Conservation (phyloP, 2,888 invertebrate species). For the Mythimna lalbum region DNA sequence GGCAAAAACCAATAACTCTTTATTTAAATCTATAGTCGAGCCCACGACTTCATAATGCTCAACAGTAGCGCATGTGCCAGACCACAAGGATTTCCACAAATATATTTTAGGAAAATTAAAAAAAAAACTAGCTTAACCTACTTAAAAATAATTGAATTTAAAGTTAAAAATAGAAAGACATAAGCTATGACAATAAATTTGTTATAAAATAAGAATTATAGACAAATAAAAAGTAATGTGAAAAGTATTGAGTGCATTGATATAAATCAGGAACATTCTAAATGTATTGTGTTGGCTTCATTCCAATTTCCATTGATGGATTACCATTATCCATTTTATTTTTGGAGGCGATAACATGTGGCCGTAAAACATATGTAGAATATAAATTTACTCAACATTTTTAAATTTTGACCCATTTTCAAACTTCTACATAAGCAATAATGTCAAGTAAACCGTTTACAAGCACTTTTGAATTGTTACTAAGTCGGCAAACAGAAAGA, state of each 20-base stretch:
- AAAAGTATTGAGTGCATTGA: background rate
- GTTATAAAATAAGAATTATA: background rate
- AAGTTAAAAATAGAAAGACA: background rate
- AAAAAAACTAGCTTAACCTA: too few relatives aligned
- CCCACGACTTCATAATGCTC: too few relatives aligned
- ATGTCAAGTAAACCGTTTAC: too few relatives aligned
- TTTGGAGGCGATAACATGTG: constrained; percentile 3
- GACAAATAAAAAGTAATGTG: background rate
- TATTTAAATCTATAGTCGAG: too few relatives aligned
- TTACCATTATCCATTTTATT: constrained; percentile 14
- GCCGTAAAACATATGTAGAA: background rate
- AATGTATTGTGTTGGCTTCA: constrained; percentile 24
- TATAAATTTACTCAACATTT: background rate
- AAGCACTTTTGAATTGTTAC: too few relatives aligned
- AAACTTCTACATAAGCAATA: too few relatives aligned
- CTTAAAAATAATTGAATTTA: too few relatives aligned
- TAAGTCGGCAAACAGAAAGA: too few relatives aligned
- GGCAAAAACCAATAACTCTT: too few relatives aligned
- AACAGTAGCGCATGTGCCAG: too few relatives aligned
- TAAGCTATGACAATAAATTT: background rate
- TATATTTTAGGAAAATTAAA: too few relatives aligned
- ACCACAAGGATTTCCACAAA: too few relatives aligned
- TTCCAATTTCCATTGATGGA: constrained; percentile 2
- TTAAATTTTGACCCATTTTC: background rate
- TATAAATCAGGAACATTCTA: constrained; percentile 15